Conservation (phyloP, 2,888 invertebrate genomes). For the Zaprionus obscuricornis region DNA sequence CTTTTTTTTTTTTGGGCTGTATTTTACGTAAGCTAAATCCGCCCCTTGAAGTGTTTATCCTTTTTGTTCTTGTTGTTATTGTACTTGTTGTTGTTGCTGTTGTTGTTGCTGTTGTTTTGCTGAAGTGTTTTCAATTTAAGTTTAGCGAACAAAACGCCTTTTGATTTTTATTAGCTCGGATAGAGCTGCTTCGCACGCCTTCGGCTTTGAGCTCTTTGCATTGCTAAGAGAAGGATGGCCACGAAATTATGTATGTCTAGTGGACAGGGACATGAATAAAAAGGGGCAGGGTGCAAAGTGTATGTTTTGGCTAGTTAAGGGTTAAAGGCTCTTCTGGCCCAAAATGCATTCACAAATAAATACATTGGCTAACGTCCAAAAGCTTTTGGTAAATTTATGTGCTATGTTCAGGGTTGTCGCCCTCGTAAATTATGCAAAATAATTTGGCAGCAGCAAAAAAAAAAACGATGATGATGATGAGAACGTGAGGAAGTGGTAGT, state of each 20-base stretch:
- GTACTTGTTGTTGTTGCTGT: constrained; percentile 26
- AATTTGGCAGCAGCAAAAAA: constrained; percentile 19
- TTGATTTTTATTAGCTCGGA: constrained; percentile 77
- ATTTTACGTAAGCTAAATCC: constrained; percentile 74
- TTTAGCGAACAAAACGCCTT: constrained; percentile 82
- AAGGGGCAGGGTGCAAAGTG: background rate
- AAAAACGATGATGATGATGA: background rate
- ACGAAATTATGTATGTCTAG: background rate
- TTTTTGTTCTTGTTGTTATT: constrained; percentile 38
- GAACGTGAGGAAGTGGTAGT: background rate
- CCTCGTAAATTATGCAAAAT: constrained; percentile 72
- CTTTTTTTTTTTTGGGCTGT: constrained; percentile 36
- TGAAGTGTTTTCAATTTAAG: constrained; percentile 84
- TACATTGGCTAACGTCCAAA: constrained; percentile 38
- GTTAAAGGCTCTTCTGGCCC: constrained; percentile 24
- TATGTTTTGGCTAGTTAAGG: background rate
- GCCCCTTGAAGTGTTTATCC: constrained; percentile 79
- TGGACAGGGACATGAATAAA: background rate
- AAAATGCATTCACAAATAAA: constrained; percentile 24
- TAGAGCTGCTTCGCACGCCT: constrained; percentile 36
- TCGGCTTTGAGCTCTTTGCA: background rate
- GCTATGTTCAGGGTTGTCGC: constrained; percentile 62
- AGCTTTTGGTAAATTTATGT: constrained; percentile 56
- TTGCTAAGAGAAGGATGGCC: no score
- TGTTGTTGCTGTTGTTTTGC: constrained; percentile 30